Base-by-base conservation (phyloP, 2,797 vertebrate species). In the Aeoliscus strigatus region DNA sequence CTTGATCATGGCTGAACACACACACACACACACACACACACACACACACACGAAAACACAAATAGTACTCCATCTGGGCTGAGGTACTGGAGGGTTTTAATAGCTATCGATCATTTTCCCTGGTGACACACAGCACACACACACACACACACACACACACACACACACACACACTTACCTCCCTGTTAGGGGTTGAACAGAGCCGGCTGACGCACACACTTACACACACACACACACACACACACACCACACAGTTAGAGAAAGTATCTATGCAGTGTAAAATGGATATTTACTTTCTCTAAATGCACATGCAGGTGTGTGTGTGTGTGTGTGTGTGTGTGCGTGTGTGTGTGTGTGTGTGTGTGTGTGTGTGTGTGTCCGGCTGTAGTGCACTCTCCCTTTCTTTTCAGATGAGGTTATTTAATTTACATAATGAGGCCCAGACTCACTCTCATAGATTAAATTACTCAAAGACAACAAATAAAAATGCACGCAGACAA, bases 21-120 rank as follows among this genome's bases (percentile, higher is more conserved):
- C 17, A 48, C 32, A 49, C 50, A 49, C 39, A 39, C 62, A 54
- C 48, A 59, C 42, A 56, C 38, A 37, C 50, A 57, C 48, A 51
- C 43, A 25, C 41, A 45, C 46, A 27, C 34, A 41, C 18, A 27
- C 5, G 40, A 52, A 53, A 51, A 63, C 77, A 60, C 51, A 70
- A 41, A 62, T 40, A 66, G 39, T 43, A 35, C 53, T 70, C 82
- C 88, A 86, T 86, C 81, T 87, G 73, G 81, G 65, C 70, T 39
- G 54, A 75, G 68, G 54, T 58, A 73, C 63, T 65, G 73, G 66
- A 79, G 78, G 80, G 69, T 80, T 77, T 84, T 86, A 90, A 89
- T 87, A 83, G 81, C 85, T 76, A 89, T 87, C 76, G 85, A 89
- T 88, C 87, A 88, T 87, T 82, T 40, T 75, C 73, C 75, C 73